Evolutionary conservation across 2,113 vertebrate genomes (phyloP), one percentile per base, ranked within the genome.

Genomic region (Chaetodon trifascialis): DNA sequence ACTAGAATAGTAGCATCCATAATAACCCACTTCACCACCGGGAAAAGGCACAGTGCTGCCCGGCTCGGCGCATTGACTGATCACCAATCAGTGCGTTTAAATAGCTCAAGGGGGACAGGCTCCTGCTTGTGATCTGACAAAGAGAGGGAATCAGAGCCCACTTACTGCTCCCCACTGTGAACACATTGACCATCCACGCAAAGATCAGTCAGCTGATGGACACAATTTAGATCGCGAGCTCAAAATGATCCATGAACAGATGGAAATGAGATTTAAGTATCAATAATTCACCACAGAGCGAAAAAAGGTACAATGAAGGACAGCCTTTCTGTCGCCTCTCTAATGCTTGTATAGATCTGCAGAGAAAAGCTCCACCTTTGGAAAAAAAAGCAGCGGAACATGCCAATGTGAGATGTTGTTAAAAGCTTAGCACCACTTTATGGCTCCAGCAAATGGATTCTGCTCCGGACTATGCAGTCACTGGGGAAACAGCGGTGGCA

Each of bases 371-470:
- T 63, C 49, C 85, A 82, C 83, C 66, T 91, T 79, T 59, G 19
- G 19, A 60, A 21, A 72, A 21, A 72, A 70, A 65, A 63, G 7
- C 40, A 73, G 47, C 4, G 64, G 47, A 84, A 73, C 49, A 86
- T 40, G 58, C 46, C 79, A 47, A 82, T 3, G 85, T 91, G 89
- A 84, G 88, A 91, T 80, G 89, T 42, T 87, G 91, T 89, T 90
- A 91, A 92, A 87, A 88, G 89, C 82, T 80, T 71, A 72, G 78
- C 63, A 70, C 55, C 75, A 78, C 72, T 90, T 91, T 85, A 86
- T 80, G 79, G 85, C 70, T 83, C 71, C 73, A 66, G 86, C 51
- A 76, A 91, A 91, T 82, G 79, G 92, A 92, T 92, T 92, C 86
- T 81, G 70, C 56, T 77, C 68, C 38, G 17, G 81, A 81, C 60